Percentiles rank a stretch among this genome's conserved stretches.
Evolutionary conservation across 30 jellyfish, hydroid and myxozoan species (phyloP).

Genomic region (Hydractinia echinata): DNA sequence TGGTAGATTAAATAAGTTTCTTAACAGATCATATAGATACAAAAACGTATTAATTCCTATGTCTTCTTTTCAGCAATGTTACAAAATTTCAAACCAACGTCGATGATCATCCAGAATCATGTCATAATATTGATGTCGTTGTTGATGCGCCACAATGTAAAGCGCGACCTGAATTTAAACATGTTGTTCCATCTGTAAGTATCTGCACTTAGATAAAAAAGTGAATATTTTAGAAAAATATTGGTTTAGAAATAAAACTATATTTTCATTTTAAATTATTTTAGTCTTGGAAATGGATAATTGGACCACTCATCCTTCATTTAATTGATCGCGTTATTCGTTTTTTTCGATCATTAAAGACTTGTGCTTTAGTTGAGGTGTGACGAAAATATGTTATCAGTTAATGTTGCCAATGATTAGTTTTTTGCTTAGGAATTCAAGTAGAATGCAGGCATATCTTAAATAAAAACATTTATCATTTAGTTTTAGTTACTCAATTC

Average conservation of each 20-base stretch:
- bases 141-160: slow-evolving; percentile 25
- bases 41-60: no score
- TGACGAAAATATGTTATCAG: background rate
- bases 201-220: background rate
- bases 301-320: slow-evolving; percentile 54
- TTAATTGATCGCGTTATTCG: slow-evolving; percentile 56
- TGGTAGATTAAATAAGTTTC: background rate
- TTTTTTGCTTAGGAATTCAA: no score
- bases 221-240: background rate
- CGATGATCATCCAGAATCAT: slow-evolving; percentile 41
- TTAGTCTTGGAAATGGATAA: slow-evolving; percentile 88
- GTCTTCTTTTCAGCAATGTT: slow-evolving; percentile 31
- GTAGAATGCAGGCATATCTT: no score
- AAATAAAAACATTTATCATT: background rate
- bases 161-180: slow-evolving; percentile 45
- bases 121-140: slow-evolving; percentile 31
- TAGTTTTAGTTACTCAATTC: background rate
- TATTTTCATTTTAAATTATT: background rate
- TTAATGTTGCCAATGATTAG: background rate
- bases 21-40: no score
- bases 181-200: slow-evolving; percentile 57
- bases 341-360: slow-evolving; percentile 13
- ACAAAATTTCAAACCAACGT: slow-evolving; percentile 62
- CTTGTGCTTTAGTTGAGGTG: slow-evolving; percentile 16
- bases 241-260: background rate